phyloP scores from a whole-genome alignment of 2,113 vertebrate species.

The Tichodroma muraria region DNA sequence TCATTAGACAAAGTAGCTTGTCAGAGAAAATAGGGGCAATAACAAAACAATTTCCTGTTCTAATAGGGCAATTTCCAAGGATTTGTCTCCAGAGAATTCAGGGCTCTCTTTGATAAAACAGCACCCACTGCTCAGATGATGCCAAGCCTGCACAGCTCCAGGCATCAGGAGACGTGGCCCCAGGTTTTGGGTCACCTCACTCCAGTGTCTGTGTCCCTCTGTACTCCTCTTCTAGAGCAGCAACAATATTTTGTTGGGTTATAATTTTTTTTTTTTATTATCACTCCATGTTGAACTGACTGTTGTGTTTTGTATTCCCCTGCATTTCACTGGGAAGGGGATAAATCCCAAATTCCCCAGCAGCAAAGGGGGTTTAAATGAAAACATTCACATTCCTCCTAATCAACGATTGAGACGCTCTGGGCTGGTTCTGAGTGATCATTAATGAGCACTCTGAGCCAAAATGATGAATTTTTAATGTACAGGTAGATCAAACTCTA shows the following conservation, averaged over 20 bases:
- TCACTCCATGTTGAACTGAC: fast-evolving
- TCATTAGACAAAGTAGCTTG: not conserved
- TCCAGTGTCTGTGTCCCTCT: not conserved
- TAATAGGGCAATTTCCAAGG: not conserved
- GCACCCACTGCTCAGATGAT: not conserved
- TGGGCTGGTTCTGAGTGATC: not conserved
- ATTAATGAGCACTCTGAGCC: not conserved
- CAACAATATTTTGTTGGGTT: not conserved
- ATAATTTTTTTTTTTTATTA: fast-evolving
- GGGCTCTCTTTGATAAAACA: not conserved
- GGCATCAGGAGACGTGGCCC: not conserved
- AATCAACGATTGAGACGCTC: not conserved
- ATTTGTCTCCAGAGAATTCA: not conserved
- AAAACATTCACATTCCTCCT: not conserved
- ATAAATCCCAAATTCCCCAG: not conserved
- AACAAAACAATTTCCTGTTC: not conserved
- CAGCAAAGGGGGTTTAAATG: not conserved
- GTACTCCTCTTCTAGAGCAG: not conserved
- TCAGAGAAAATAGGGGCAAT: not conserved
- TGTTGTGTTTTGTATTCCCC: not conserved
- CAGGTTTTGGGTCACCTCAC: not conserved
- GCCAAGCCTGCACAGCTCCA: not conserved
- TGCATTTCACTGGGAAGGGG: not conserved
- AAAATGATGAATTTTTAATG: not conserved
- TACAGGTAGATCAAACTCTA: not conserved